phyloP scores from a whole-genome alignment of 2,888 invertebrate genomes.

The Agriopis aurantiaria region DNA sequence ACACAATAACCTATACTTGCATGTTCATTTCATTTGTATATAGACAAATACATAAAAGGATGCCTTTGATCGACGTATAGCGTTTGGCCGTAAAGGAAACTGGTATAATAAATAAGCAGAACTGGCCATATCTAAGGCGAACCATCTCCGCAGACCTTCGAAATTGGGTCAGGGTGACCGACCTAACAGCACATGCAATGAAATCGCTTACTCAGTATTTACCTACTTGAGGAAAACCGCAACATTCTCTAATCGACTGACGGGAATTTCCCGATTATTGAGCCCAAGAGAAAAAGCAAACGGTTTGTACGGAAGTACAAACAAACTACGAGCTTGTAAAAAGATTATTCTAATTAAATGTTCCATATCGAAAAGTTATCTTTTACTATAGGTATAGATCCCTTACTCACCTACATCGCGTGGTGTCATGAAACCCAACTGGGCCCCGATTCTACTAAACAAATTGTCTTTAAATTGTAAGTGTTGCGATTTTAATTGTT shows the following conservation, averaged over 20 bases:
- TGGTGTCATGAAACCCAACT: conserved; percentile 8
- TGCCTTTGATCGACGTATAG: conserved; percentile 42
- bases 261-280: neutral
- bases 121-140: conserved; percentile 63
- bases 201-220: conserved; percentile 21
- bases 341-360: neutral
- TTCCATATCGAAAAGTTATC: no score
- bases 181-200: conserved; percentile 57
- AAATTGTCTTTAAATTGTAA: no score
- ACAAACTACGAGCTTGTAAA: neutral
- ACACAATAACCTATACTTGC: no score
- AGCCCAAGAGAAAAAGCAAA: no score
- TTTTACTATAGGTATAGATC: no score
- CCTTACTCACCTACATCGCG: no score
- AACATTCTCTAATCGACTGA: neutral
- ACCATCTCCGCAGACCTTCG: conserved; percentile 65
- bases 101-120: conserved; percentile 60
- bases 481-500: no score
- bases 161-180: conserved; percentile 72
- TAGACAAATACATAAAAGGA: conserved; percentile 35
- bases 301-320: no score
- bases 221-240: neutral
- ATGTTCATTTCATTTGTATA: conserved; percentile 17
- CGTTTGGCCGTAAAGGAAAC: conserved; percentile 45
- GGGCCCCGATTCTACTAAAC: no score